A percentile compares a stretch with the other conserved stretches of the same genome.
Evolutionary conservation across 2,888 invertebrate species (phyloP).

Genomic region (Yponomeuta plumbellus): DNA sequence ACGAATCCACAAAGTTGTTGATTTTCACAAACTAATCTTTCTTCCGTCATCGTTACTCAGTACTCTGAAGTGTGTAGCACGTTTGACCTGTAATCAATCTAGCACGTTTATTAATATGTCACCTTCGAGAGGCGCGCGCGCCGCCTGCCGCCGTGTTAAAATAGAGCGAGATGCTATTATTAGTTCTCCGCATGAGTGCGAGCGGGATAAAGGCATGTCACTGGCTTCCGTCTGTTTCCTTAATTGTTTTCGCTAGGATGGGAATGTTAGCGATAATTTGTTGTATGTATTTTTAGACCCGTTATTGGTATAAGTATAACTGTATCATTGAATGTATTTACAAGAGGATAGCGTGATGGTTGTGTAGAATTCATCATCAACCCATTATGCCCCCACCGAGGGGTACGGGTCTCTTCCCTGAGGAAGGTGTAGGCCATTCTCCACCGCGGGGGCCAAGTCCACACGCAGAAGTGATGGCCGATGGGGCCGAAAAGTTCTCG

Average conservation of each 20-base stretch:
- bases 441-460: too few relatives aligned
- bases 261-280: not conserved
- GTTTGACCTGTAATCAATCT: slow-evolving; percentile 14
- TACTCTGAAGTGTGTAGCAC: not conserved
- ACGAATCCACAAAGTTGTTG: slow-evolving; percentile 25
- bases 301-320: not conserved
- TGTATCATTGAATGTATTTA: too few relatives aligned
- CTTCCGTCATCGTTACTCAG: not conserved
- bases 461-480: too few relatives aligned
- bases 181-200: slow-evolving; percentile 32
- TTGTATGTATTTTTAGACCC: not conserved
- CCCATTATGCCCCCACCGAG: too few relatives aligned
- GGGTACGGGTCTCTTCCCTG: too few relatives aligned
- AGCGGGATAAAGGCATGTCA: slow-evolving; percentile 29
- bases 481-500: too few relatives aligned
- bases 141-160: slow-evolving; percentile 30
- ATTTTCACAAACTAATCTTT: not conserved
- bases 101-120: slow-evolving; percentile 44
- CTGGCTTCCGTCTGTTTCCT: not conserved
- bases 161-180: slow-evolving; percentile 47
- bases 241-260: slow-evolving; percentile 13
- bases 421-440: too few relatives aligned
- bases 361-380: too few relatives aligned
- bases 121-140: slow-evolving; percentile 34
- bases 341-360: too few relatives aligned